A percentile compares a stretch with the other conserved stretches of the same genome.
phyloP scores from a whole-genome alignment of 2,113 vertebrate genomes.

The Malurus melanocephalus region DNA sequence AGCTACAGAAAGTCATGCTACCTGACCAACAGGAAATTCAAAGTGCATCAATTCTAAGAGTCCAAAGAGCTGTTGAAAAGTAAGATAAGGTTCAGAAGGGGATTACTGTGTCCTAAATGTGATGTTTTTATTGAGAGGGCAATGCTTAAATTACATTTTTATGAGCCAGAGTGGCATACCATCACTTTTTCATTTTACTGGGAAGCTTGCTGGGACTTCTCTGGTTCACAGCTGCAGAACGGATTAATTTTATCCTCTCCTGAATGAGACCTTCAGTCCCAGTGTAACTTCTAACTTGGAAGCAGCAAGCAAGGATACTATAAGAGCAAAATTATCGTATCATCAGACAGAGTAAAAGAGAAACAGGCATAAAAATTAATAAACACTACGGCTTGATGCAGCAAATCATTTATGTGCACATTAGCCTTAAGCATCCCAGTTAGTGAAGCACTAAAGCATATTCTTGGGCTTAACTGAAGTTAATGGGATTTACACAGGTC shows the following conservation, averaged over 20 bases:
- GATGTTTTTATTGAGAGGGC: slow-evolving; percentile 52
- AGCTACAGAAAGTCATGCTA: slow-evolving; percentile 61
- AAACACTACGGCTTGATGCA: background rate
- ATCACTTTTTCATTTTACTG: slow-evolving; percentile 51
- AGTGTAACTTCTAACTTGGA: slow-evolving; percentile 38
- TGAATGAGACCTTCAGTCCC: slow-evolving; percentile 40
- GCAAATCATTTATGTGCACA: background rate
- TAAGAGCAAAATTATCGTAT: slow-evolving; percentile 1
- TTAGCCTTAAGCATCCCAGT: slow-evolving; percentile 1
- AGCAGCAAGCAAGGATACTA: background rate
- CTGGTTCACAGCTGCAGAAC: slow-evolving; percentile 48
- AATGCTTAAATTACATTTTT: slow-evolving; percentile 61
- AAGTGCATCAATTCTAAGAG: slow-evolving; percentile 60
- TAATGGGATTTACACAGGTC: slow-evolving; percentile 33
- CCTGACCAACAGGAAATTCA: slow-evolving; percentile 71
- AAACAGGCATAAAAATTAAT: background rate
- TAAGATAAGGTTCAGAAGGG: slow-evolving; percentile 66
- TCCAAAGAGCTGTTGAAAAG: slow-evolving; percentile 71
- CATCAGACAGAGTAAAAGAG: background rate
- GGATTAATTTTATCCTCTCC: slow-evolving; percentile 60
- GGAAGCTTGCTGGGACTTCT: slow-evolving; percentile 41
- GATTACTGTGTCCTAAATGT: slow-evolving; percentile 57
- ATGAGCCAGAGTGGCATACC: slow-evolving; percentile 49
- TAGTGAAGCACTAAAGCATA: background rate
- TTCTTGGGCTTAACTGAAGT: slow-evolving; percentile 20